phyloP scores from a whole-genome alignment of 2,797 vertebrate species.

The Dromococcyx pavoninus region DNA sequence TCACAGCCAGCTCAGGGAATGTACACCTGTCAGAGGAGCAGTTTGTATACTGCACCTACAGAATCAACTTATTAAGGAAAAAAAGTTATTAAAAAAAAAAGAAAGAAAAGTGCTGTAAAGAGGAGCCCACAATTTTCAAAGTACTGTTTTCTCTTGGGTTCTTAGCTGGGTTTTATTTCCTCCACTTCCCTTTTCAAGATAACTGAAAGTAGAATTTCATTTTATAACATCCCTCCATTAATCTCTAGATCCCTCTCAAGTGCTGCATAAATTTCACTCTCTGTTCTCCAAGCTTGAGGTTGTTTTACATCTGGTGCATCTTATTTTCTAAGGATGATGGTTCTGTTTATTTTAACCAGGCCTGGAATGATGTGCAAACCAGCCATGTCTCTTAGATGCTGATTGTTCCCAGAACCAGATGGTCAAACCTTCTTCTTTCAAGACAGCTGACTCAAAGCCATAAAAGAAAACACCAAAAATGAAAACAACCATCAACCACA shows the following conservation, averaged over 20 bases:
- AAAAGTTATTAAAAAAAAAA: background rate
- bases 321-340: conserved; percentile 25
- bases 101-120: background rate
- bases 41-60: background rate
- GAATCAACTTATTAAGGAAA: background rate
- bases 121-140: background rate
- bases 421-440: conserved; percentile 46
- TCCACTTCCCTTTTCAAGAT: background rate
- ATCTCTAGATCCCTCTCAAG: conserved; percentile 30
- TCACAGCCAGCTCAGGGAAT: background rate
- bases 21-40: background rate
- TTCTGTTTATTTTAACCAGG: conserved; percentile 57
- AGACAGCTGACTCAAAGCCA: conserved; percentile 51
- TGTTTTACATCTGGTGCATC: conserved; percentile 59
- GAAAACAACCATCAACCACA: conserved; percentile 44
- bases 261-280: conserved; percentile 39
- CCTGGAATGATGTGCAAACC: conserved; percentile 53
- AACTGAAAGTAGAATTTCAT: conserved; percentile 2
- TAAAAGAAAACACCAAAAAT: conserved; percentile 60
- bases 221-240: background rate
- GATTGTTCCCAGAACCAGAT: conserved; percentile 57
- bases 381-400: conserved; percentile 25
- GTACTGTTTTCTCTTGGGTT: background rate
- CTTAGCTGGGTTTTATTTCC: background rate
- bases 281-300: background rate